Evolutionary conservation across 2,113 vertebrate genomes (phyloP).

Genomic region (Cinclus mexicanus): DNA sequence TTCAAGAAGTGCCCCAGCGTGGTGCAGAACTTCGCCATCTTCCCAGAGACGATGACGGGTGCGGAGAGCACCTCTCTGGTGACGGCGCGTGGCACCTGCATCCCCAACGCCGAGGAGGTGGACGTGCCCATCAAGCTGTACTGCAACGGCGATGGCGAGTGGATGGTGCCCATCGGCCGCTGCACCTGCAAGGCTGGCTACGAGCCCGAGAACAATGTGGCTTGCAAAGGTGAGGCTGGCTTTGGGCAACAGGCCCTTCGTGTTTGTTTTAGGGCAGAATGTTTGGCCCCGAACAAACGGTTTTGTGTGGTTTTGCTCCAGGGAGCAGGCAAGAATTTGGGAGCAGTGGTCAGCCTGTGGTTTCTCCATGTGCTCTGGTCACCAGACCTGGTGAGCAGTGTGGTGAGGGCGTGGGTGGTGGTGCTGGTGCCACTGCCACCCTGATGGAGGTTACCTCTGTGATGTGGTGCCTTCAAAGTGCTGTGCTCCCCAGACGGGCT

Average conservation of each 20-base stretch:
- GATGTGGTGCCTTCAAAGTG: constrained; percentile 44
- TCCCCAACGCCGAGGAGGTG: constrained; percentile 94
- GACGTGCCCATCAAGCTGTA: constrained; percentile 98
- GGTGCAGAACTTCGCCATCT: constrained; percentile 96
- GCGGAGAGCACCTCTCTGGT: constrained; percentile 97
- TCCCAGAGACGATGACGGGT: constrained; percentile 97
- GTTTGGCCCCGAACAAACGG: neutral
- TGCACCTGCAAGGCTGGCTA: constrained; percentile 97
- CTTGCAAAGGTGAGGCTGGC: constrained; percentile 86
- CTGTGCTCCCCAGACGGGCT: neutral
- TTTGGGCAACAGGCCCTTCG: neutral
- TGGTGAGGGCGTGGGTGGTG: rapidly evolving
- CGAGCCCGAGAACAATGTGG: constrained; percentile 91
- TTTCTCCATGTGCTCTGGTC: rapidly evolving
- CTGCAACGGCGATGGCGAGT: constrained; percentile 97
- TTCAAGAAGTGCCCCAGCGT: constrained; percentile 98
- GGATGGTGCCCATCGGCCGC: constrained; percentile 98
- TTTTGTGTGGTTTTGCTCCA: neutral
- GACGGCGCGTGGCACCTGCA: constrained; percentile 92
- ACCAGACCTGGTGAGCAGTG: rapidly evolving
- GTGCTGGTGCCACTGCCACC: neutral
- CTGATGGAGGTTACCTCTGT: neutral
- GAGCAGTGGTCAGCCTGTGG: neutral
- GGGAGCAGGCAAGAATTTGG: neutral
- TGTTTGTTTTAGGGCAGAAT: too few species aligned